phyloP scores from a whole-genome alignment of 2,888 invertebrate genomes.

The Caenorhabditis sp. region DNA sequence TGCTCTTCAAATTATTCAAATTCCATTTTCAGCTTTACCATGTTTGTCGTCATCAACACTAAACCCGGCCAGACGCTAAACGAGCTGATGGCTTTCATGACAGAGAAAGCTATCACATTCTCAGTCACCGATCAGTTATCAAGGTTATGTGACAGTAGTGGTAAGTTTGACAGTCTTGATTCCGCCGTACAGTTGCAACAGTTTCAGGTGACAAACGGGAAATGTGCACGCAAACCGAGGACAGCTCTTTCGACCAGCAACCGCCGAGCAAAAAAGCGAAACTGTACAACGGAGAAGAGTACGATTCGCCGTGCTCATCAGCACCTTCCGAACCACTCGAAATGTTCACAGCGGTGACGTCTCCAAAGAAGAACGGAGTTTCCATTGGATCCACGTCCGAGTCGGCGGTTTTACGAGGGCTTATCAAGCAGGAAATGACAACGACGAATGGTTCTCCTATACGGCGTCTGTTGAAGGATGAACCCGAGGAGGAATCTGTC shows the following conservation, averaged over 20 bases:
- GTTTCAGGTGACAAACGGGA: constrained; percentile 41
- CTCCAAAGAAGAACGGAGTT: constrained; percentile 15
- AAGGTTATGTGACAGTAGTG: constrained; percentile 38
- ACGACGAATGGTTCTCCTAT: neutral
- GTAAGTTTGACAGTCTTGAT: constrained; percentile 18
- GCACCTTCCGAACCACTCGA: constrained; percentile 51
- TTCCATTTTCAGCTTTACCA: constrained; percentile 19
- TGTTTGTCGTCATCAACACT: constrained; percentile 63
- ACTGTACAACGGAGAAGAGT: constrained; percentile 29
- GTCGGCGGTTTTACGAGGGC: constrained; percentile 16
- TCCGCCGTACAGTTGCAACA: neutral
- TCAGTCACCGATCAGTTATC: constrained; percentile 55
- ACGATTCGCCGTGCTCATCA: constrained; percentile 56
- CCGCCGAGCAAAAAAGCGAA: constrained; percentile 10
- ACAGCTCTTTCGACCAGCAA: neutral
- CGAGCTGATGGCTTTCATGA: constrained; percentile 62
- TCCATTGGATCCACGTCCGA: constrained; percentile 10
- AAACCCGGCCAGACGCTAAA: constrained; percentile 56
- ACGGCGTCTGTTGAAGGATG: neutral
- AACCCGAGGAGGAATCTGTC: constrained; percentile 41
- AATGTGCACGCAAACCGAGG: constrained; percentile 46
- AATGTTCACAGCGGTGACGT: neutral
- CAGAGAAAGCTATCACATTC: constrained; percentile 59
- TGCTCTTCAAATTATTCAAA: neutral
- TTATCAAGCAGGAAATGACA: constrained; percentile 35